These are phyloP conservation scores for Parus major DNA, from an alignment of 2,113 vertebrate species.

Conservation along the genomic window DNA sequence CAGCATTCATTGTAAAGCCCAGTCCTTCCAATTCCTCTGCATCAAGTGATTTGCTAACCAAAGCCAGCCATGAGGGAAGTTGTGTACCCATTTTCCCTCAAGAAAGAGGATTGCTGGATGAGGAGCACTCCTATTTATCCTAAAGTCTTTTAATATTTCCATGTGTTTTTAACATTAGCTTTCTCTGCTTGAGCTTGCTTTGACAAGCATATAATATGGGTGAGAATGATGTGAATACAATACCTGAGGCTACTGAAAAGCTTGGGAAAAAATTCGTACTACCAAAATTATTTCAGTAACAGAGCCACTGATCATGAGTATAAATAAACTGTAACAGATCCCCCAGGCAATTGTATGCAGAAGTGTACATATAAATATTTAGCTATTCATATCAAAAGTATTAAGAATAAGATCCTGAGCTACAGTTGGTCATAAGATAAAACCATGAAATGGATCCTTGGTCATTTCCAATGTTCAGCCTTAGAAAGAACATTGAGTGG, in stretches of 20 bases:
- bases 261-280: not conserved
- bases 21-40: not conserved
- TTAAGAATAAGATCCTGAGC: not conserved
- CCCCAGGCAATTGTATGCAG: not conserved
- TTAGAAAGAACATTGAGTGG: not conserved
- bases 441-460: not conserved
- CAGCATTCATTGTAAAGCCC: not conserved
- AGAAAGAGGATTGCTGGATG: not conserved
- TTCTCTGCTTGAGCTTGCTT: not conserved
- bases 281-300: slow-evolving; percentile 20
- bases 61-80: not conserved
- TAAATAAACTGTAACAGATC: slow-evolving; percentile 24
- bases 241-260: slow-evolving; percentile 12
- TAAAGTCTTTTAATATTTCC: slow-evolving; percentile 7
- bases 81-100: not conserved
- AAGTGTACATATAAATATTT: slow-evolving; percentile 15
- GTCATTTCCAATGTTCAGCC: not conserved
- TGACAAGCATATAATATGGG: not conserved
- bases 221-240: slow-evolving; percentile 20
- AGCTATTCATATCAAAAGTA: not conserved
- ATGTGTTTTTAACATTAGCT: slow-evolving; percentile 5
- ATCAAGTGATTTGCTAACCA: slow-evolving; percentile 17
- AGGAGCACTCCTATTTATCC: not conserved
- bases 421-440: not conserved
- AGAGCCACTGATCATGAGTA: slow-evolving; percentile 1